A percentile compares a stretch with the other conserved stretches of the same genome.
Evolutionary conservation across 2,113 vertebrate genomes (phyloP).

Genomic region (Hippocampus barbouri): DNA sequence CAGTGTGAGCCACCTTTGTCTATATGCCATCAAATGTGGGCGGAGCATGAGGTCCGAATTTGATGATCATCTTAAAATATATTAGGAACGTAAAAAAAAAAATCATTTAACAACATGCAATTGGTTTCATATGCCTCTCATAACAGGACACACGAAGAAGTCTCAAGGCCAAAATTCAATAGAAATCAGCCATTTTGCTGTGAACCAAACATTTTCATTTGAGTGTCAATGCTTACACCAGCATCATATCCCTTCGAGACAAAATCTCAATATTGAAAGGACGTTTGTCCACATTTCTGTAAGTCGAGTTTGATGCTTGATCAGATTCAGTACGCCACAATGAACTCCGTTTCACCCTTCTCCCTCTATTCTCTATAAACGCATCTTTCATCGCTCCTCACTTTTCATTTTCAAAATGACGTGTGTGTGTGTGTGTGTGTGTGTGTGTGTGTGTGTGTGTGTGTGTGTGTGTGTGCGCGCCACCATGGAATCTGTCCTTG

Average conservation of each 20-base stretch:
- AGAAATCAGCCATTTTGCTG: background rate
- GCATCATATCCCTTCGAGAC: background rate
- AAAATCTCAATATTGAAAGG: background rate
- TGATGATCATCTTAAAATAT: too few species aligned
- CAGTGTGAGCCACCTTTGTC: too few species aligned
- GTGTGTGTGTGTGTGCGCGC: background rate
- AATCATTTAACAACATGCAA: too few species aligned
- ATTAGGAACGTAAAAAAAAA: too few species aligned
- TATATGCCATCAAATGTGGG: too few species aligned
- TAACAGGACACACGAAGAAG: too few species aligned
- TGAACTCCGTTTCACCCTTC: background rate
- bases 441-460: background rate
- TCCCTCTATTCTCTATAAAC: background rate
- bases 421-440: background rate
- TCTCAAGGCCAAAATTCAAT: background rate
- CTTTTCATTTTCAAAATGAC: constrained; percentile 12
- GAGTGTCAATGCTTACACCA: background rate
- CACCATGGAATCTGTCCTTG: constrained; percentile 5
- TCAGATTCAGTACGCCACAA: background rate
- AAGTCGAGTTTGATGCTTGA: background rate
- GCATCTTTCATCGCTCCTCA: constrained; percentile 6
- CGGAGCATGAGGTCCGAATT: too few species aligned
- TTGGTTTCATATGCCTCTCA: too few species aligned
- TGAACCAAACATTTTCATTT: background rate
- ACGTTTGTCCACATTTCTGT: background rate